Evolutionary conservation across 2,888 invertebrate species (phyloP).

Genomic region (Invenusta paracnida): DNA sequence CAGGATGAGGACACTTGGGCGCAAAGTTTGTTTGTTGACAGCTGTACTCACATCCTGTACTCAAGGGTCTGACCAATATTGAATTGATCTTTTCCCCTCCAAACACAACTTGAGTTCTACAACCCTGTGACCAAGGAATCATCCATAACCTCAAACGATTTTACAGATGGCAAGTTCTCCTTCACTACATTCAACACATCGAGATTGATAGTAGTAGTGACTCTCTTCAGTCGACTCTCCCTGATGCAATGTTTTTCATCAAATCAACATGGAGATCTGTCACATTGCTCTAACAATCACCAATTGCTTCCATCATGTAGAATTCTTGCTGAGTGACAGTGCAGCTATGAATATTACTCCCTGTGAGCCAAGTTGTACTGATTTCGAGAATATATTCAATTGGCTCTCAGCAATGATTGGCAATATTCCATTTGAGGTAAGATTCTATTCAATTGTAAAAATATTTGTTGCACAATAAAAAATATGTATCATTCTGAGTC

Average conservation of each 20-base stretch:
- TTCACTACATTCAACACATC: not conserved
- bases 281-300: not conserved
- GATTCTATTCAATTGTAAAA: no score
- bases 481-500: no score
- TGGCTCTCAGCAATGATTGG: no score
- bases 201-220: not conserved
- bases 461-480: no score
- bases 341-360: no score
- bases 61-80: slow-evolving; percentile 32
- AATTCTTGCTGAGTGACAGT: no score
- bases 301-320: not conserved
- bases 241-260: not conserved
- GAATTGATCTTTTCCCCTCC: slow-evolving; percentile 47
- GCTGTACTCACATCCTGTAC: not conserved
- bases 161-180: slow-evolving; percentile 41
- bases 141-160: slow-evolving; percentile 46
- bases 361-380: no score
- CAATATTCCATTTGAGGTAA: no score
- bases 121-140: slow-evolving; percentile 48
- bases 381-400: no score
- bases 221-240: not conserved
- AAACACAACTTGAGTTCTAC: slow-evolving; percentile 46
- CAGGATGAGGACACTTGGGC: not conserved
- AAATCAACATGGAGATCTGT: not conserved
- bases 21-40: not conserved